A percentile compares a stretch with the other conserved stretches of the same genome.
phyloP scores from a whole-genome alignment of 2,797 vertebrate species.

The Pipistrellus kuhlii region DNA sequence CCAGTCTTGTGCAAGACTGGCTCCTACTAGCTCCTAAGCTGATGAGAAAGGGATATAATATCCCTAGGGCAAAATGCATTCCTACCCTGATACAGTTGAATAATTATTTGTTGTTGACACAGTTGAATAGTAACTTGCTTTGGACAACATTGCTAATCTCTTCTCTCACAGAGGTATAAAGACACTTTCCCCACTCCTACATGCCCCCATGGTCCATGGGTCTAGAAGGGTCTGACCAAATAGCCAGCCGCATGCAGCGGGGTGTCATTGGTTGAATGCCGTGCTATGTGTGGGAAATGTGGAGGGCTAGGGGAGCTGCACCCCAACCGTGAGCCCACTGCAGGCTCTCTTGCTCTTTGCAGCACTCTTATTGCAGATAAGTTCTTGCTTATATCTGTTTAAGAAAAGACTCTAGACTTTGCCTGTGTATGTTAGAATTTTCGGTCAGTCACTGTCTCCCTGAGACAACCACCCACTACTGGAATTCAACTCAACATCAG shows the following conservation, averaged over 20 bases:
- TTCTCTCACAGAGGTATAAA: neutral
- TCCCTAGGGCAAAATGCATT: neutral
- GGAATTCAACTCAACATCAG: conserved; percentile 67
- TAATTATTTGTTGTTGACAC: conserved; percentile 44
- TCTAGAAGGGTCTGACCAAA: neutral
- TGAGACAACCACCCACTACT: conserved; percentile 45
- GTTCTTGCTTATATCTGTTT: conserved; percentile 1
- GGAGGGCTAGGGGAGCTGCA: neutral
- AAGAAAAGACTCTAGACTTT: conserved; percentile 57
- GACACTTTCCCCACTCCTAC: accelerated
- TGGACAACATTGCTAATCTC: neutral
- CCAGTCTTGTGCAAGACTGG: neutral
- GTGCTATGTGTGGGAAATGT: neutral
- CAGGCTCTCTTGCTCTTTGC: neutral
- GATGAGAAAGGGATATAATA: neutral
- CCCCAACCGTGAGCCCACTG: neutral
- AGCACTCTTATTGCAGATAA: neutral
- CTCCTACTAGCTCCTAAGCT: neutral
- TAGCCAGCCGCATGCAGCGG: neutral
- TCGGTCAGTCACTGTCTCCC: conserved; percentile 58
- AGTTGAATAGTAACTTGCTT: conserved; percentile 40
- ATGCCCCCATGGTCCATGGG: accelerated
- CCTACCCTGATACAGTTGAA: neutral
- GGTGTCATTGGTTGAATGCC: neutral
- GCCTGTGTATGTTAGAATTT: neutral